These are phyloP conservation scores for Neodiprion lecontei DNA, from an alignment of 1,140 invertebrate species.

Conservation along the genomic window DNA sequence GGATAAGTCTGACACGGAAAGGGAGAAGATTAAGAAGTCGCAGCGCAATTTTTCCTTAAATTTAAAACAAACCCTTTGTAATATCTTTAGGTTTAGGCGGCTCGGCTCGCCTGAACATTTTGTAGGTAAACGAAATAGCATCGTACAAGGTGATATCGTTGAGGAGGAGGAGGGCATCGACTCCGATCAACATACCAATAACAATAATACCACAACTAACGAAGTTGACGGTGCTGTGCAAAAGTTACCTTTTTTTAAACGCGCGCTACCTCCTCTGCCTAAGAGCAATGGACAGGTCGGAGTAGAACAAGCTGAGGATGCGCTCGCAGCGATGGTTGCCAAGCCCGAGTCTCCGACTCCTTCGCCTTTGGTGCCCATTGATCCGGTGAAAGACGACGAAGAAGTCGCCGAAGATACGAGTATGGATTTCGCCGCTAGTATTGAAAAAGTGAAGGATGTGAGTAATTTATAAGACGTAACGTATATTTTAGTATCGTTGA, in stretches of 20 bases:
- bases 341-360: slow-evolving; percentile 53
- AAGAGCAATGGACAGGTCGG: slow-evolving; percentile 58
- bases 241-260: slow-evolving; percentile 66
- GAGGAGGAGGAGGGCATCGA: slow-evolving; percentile 55
- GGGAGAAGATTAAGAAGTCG: slow-evolving; percentile 69
- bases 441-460: slow-evolving; percentile 94
- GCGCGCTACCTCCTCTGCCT: slow-evolving; percentile 83
- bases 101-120: slow-evolving; percentile 62
- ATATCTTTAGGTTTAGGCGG: slow-evolving; percentile 78
- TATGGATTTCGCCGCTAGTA: slow-evolving; percentile 89
- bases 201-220: slow-evolving; percentile 48
- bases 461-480: slow-evolving; percentile 54
- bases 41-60: slow-evolving; percentile 71
- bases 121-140: slow-evolving; percentile 55
- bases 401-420: slow-evolving; percentile 60
- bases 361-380: slow-evolving; percentile 42
- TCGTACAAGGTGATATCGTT: slow-evolving; percentile 61
- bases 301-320: slow-evolving; percentile 48
- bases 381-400: slow-evolving; percentile 50
- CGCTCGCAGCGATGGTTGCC: slow-evolving; percentile 45
- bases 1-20: slow-evolving; percentile 58
- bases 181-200: slow-evolving; percentile 54
- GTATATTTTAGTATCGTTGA: not conserved
- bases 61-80: slow-evolving; percentile 86
- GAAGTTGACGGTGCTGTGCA: slow-evolving; percentile 45